These are phyloP conservation scores for Drosophila varians DNA, from an alignment of 1,140 invertebrate species.

Conservation along the genomic window DNA sequence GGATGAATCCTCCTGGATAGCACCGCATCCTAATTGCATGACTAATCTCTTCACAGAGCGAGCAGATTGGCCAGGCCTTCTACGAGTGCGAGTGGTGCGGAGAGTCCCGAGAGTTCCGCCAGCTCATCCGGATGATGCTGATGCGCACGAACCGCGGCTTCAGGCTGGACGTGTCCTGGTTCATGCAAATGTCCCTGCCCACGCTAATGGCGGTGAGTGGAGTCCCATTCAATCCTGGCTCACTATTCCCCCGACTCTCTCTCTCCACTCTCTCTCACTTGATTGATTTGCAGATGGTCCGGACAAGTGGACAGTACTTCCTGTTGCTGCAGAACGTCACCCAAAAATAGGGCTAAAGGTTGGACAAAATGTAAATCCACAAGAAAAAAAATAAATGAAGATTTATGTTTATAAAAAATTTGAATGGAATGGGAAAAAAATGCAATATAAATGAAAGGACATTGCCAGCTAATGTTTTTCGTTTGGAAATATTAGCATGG, in stretches of 20 bases:
- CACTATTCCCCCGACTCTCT: background rate
- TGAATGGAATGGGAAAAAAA: background rate
- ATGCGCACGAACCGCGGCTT: constrained; percentile 65
- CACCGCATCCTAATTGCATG: constrained; percentile 9
- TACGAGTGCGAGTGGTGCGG: constrained; percentile 66
- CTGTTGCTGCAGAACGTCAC: constrained; percentile 68
- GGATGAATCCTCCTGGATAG: background rate
- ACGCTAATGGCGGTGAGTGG: constrained; percentile 66
- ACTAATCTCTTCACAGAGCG: constrained; percentile 49
- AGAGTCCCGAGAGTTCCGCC: constrained; percentile 65
- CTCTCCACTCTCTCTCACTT: constrained; percentile 38
- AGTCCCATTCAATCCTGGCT: background rate
- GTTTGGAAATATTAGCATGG: too few species aligned
- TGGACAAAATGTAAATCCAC: background rate
- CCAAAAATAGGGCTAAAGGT: constrained; percentile 50
- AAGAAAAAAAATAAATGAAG: background rate
- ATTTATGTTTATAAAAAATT: too few species aligned
- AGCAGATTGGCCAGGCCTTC: constrained; percentile 62
- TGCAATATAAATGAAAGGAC: background rate
- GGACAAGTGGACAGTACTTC: constrained; percentile 74
- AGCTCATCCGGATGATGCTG: constrained; percentile 72
- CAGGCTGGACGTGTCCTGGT: constrained; percentile 73
- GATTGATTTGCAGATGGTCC: constrained; percentile 66
- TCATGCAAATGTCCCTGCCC: constrained; percentile 71
- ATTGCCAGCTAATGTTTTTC: too few species aligned